Evolutionary conservation across 2,888 invertebrate genomes (phyloP).

Genomic region (Schizaphis graminum): DNA sequence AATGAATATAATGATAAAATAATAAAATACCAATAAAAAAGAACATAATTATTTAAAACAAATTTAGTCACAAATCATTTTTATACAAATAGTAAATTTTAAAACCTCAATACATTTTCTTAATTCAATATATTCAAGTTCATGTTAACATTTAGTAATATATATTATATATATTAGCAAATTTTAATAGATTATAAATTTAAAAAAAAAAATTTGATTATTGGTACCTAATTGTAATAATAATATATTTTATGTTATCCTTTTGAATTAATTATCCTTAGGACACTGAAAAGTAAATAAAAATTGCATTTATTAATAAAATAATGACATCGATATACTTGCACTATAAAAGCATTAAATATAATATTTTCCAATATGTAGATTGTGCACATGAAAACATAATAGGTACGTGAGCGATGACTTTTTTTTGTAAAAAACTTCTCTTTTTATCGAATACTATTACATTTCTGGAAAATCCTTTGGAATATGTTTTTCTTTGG

Average conservation of each 20-base stretch:
- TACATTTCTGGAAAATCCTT: not conserved
- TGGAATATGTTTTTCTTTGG: not conserved
- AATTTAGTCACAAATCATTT: not conserved
- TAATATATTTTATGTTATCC: not conserved
- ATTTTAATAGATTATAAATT: too few species aligned
- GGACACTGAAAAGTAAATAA: not conserved
- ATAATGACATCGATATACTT: not conserved
- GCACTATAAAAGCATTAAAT: not conserved
- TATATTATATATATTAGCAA: too few species aligned
- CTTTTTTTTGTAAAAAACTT: not conserved
- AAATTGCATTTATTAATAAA: not conserved
- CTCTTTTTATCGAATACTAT: not conserved
- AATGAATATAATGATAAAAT: not conserved
- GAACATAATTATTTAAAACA: not conserved
- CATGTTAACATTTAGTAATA: not conserved
- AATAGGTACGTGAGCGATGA: not conserved
- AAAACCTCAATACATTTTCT: not conserved
- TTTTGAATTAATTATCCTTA: not conserved
- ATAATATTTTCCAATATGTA: not conserved
- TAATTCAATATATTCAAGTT: not conserved
- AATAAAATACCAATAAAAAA: not conserved
- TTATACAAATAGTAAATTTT: not conserved
- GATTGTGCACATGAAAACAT: not conserved
- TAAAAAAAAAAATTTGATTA: not conserved
- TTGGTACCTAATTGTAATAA: not conserved